Evolutionary conservation across 2,113 vertebrate species (phyloP), one percentile per base, ranked within the genome.

Genomic region (Diphyllodes magnificus): DNA sequence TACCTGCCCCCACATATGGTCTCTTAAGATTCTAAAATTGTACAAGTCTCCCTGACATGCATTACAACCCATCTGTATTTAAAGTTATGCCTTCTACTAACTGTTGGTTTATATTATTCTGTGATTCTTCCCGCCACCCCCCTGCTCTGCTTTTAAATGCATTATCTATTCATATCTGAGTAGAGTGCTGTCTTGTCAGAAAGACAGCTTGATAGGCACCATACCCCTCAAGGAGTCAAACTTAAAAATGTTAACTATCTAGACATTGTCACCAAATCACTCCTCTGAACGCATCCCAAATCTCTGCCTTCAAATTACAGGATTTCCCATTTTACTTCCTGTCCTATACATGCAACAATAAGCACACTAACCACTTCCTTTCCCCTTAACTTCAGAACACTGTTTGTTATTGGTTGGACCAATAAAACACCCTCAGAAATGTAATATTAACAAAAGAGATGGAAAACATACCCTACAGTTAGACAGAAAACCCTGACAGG

Each of bases 401-500:
- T 85, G 16, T 27, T 88, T 96, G 25, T 63, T 90, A 40, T 53
- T 80, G 45, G 28, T 75, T 92, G 65, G 35, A 88, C 35, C 40
- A 79, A 88, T 90, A 91, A 90, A 92, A 82, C 37, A 93, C 40
- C 39, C 25, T 90, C 77, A 82, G 63, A 94, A 93, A 94, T 68
- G 35, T 64, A 91, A 75, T 81, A 83, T 88, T 90, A 92, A 92
- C 69, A 88, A 92, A 96, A 90, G 75, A 96, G 40, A 78, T 86
- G 33, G 70, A 82, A 96, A 93, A 73, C 23, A 69, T 85, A 83
- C 33, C 60, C 50, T 92, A 75, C n/a, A 86, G 66, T 93, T 79
- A 96, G 88, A 95, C 56, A 92, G 90, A 95, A 97, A 96, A 71
- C 40, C 70, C 72, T 95, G 90, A 96, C 95, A 97, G 94, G 92